phyloP scores from a whole-genome alignment of 37 sponge, comb jelly and placozoan species.

The Theonella swinhoei region DNA sequence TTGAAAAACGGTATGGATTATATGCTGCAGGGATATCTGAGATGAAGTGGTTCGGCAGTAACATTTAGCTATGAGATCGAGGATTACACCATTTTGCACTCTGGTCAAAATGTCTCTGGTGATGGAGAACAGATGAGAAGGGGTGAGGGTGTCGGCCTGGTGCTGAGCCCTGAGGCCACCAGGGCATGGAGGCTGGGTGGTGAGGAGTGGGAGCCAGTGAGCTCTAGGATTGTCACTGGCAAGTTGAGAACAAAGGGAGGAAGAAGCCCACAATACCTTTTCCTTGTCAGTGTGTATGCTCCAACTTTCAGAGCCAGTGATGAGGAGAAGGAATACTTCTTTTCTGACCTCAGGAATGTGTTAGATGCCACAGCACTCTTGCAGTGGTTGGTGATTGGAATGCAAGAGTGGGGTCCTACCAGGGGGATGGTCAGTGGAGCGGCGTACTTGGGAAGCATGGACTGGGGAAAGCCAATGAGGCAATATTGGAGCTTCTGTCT shows the following conservation, averaged over 20 bases:
- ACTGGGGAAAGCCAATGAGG: constrained; percentile 27
- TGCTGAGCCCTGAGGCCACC: constrained; percentile 17
- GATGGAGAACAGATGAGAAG: constrained; percentile 5
- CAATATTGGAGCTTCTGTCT: constrained; percentile 25
- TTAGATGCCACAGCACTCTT: not conserved
- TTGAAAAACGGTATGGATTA: constrained; percentile 24
- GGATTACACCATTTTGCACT: constrained; percentile 42
- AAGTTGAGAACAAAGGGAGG: too few species aligned
- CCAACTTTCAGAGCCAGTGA: constrained; percentile 39
- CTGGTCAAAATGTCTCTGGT: constrained; percentile 36
- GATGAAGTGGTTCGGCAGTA: constrained; percentile 45
- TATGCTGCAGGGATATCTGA: constrained; percentile 41
- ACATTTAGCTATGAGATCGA: constrained; percentile 36
- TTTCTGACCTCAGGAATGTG: constrained; percentile 6
- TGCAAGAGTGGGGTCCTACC: constrained; percentile 14
- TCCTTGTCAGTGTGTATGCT: constrained; percentile 42
- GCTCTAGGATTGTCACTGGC: constrained; percentile 32
- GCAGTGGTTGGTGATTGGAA: constrained; percentile 41
- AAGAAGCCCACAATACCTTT: not conserved
- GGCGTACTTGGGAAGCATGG: constrained; percentile 40
- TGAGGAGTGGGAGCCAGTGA: constrained; percentile 53
- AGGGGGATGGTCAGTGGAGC: too few species aligned
- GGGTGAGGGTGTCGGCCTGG: constrained; percentile 43
- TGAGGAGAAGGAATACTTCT: constrained; percentile 17
- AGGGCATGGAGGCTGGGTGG: constrained; percentile 40